Base-by-base conservation (phyloP, 1,140 invertebrate genomes). In the Geopemphigus sp. region DNA sequence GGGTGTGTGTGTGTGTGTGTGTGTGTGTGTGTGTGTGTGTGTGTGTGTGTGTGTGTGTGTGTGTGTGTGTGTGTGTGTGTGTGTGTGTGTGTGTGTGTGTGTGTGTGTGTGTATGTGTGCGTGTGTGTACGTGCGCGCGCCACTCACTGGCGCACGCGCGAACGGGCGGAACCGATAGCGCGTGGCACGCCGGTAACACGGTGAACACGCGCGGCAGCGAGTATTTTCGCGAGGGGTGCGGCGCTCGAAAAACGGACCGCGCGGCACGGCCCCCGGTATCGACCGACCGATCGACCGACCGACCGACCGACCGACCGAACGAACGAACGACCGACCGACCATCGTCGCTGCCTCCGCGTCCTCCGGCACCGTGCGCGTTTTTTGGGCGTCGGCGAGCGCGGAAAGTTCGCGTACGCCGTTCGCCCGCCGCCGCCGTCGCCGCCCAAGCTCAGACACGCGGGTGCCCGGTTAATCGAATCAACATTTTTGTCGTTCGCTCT, bases 401-500 rank as follows among this genome's bases (percentile, higher is more conserved):
- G 1, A 32, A 11, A 45, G 12, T 1, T 32, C 22, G 12, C 19
- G 64, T 68, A 47, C 39, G 39, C 64, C 39, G 5, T n/a, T 5
- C 5, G n/a, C 5, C 32, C 39, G 10, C 54, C 3, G 5, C 39
- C 1, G 14, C 12, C 10, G 47, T 1, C 47, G 24, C 3, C 3
- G 32, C 8, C 32, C 32, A 39, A 39, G 32, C 32, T 8, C 8
- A 8, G 32, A 39, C 32, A 39, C 8, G 8, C 3, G 32, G 32
- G 32, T 19, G 45, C 56, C 74, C 24, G 74, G 39, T 78, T 78
- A 78, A 78, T 78, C 74, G 74, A 61, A 78, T 78, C 74, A 78
- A 78, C 74, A 61, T 78, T 78, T 78, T 47, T 63, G 39, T 78
- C 73, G 54, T 78, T 45, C 32, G 32, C 57, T 24, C 19, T 32